Evolutionary conservation across 2,888 invertebrate species (phyloP).

Genomic region (Apomyelois bistriatella): DNA sequence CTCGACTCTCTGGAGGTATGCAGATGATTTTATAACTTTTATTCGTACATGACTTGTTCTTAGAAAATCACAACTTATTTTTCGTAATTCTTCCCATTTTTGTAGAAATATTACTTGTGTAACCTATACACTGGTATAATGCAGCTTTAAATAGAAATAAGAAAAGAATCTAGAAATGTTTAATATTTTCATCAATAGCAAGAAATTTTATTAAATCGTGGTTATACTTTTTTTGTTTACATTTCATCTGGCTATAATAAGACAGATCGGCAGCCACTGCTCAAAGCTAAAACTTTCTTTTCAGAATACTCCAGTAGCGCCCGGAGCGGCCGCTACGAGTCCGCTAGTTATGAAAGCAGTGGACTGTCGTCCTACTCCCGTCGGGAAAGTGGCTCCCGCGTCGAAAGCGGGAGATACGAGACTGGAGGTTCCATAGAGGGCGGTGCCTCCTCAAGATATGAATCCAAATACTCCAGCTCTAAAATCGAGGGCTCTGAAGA

Average conservation of each 20-base stretch:
- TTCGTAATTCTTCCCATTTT: no score
- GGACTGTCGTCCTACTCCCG: constrained; percentile 56
- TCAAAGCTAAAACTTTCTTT: constrained; percentile 12
- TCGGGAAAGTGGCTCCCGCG: constrained; percentile 61
- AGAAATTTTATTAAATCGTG: no score
- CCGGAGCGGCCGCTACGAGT: constrained; percentile 61
- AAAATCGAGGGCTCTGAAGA: constrained; percentile 35
- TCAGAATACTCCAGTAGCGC: constrained; percentile 68
- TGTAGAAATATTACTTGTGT: no score
- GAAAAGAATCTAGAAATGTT: no score
- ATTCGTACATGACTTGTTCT: no score
- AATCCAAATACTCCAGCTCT: constrained; percentile 61
- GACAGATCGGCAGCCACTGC: no score
- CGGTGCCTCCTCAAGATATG: constrained; percentile 51
- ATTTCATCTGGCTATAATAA: no score
- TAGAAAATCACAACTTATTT: no score
- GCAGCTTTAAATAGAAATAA: no score
- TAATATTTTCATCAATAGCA: no score
- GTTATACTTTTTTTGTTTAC: no score
- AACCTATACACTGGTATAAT: no score
- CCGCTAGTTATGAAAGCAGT: constrained; percentile 50
- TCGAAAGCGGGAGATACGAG: constrained; percentile 53
- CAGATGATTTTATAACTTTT: neutral
- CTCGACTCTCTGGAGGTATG: constrained; percentile 82
- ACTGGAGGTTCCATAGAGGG: constrained; percentile 54